These are phyloP conservation scores for Macquaria ambigua DNA, from an alignment of 2,113 vertebrate species.

Conservation along the genomic window DNA sequence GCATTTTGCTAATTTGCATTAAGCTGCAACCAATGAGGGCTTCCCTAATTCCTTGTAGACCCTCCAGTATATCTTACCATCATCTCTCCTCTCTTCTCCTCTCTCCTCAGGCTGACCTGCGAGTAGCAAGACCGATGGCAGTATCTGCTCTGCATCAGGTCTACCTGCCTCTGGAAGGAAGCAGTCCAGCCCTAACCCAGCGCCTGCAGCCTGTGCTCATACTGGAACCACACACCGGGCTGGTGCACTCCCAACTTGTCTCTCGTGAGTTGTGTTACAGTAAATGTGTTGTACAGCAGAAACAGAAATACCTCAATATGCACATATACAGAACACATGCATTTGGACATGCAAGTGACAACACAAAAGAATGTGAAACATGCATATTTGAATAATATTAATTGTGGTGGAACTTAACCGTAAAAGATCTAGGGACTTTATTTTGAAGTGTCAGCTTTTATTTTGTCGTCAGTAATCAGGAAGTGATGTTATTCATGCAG, in stretches of 20 bases:
- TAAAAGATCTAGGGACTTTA: not conserved
- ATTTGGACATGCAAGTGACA: not conserved
- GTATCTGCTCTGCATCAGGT: constrained; percentile 81
- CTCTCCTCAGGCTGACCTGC: constrained; percentile 80
- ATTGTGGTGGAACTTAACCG: not conserved
- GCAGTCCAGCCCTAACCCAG: constrained; percentile 80
- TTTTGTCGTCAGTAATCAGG: too few species aligned
- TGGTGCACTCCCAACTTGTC: constrained; percentile 86
- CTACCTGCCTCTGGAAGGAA: constrained; percentile 85
- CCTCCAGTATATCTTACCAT: not conserved
- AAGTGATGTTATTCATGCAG: too few species aligned
- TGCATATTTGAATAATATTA: not conserved
- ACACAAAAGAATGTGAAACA: not conserved
- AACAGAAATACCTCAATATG: not conserved
- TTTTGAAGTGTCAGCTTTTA: not conserved
- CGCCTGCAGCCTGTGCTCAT: constrained; percentile 91
- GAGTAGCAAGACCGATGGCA: constrained; percentile 76
- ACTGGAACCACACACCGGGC: constrained; percentile 88
- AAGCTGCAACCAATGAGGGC: not conserved
- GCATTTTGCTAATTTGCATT: not conserved
- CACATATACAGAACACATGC: not conserved
- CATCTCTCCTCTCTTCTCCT: constrained; percentile 19
- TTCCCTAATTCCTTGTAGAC: not conserved
- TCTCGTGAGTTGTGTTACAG: constrained; percentile 81
- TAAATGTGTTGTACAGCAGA: constrained; percentile 6